phyloP scores from a whole-genome alignment of 2,113 vertebrate species.

The Dissostichus mawsoni region DNA sequence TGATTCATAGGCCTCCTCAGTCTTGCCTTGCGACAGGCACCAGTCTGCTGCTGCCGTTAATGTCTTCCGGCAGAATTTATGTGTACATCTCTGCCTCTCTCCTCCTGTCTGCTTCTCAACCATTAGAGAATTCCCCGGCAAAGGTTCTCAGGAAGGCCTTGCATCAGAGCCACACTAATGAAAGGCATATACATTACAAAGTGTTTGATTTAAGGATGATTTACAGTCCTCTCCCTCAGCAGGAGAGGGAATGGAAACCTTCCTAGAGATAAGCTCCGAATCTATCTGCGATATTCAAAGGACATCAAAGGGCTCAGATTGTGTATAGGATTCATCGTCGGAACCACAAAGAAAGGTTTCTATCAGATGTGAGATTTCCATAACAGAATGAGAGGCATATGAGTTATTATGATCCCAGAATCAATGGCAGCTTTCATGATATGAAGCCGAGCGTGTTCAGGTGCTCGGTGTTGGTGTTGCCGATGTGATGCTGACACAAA shows the following conservation, averaged over 20 bases:
- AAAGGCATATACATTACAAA: conserved; percentile 83
- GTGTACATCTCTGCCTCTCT: conserved; percentile 65
- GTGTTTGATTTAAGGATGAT: conserved; percentile 83
- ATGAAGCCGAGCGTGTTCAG: conserved; percentile 39
- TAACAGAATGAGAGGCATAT: conserved; percentile 65
- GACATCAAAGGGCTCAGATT: conserved; percentile 78
- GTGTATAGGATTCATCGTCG: conserved; percentile 60
- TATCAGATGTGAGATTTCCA: conserved; percentile 78
- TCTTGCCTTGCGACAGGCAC: conserved; percentile 65
- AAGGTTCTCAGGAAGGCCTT: conserved; percentile 62
- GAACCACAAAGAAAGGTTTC: conserved; percentile 57
- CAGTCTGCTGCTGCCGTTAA: conserved; percentile 70
- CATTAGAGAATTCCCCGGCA: conserved; percentile 75
- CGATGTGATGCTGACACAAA: conserved; percentile 52
- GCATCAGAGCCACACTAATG: conserved; percentile 79
- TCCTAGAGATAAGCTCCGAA: conserved; percentile 70
- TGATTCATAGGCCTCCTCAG: conserved; percentile 71
- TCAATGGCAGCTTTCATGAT: conserved; percentile 64
- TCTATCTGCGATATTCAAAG: conserved; percentile 71
- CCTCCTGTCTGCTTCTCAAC: conserved; percentile 63
- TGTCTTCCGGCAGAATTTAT: conserved; percentile 75
- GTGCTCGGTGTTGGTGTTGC: conserved; percentile 38
- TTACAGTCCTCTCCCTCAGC: conserved; percentile 66
- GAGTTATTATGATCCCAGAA: conserved; percentile 63
- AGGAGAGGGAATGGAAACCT: conserved; percentile 51